phyloP scores from a whole-genome alignment of 2,888 invertebrate genomes.

The Diarsia brunnea region DNA sequence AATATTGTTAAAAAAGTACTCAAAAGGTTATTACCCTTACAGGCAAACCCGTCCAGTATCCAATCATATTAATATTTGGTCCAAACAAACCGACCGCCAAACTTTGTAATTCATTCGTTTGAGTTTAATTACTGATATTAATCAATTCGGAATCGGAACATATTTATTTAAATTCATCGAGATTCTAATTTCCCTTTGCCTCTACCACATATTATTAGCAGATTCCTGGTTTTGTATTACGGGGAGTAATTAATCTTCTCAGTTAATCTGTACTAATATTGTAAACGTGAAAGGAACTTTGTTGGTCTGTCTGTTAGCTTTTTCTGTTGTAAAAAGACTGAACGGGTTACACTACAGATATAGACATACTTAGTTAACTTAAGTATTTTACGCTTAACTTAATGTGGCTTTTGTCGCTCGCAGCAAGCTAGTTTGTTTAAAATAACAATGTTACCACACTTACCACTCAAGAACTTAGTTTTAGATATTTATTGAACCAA shows the following conservation, averaged over 20 bases:
- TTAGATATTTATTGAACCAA: not conserved
- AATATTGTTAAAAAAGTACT: not conserved
- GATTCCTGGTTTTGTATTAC: constrained; percentile 20
- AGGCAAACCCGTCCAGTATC: constrained; percentile 5
- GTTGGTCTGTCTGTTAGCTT: not conserved
- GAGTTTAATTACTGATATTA: constrained; percentile 57
- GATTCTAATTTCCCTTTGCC: constrained; percentile 36
- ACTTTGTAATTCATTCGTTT: constrained; percentile 54
- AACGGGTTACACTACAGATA: not conserved
- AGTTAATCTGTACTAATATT: constrained; percentile 21
- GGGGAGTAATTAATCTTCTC: constrained; percentile 47
- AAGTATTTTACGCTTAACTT: no score
- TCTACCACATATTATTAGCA: constrained; percentile 18
- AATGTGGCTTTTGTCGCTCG: no score
- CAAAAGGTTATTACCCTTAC: not conserved
- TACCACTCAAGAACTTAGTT: not conserved
- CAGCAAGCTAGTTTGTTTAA: no score
- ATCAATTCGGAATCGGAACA: constrained; percentile 53
- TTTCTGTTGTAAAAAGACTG: not conserved
- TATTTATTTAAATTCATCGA: constrained; percentile 48
- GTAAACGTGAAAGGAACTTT: not conserved
- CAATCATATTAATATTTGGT: constrained; percentile 39
- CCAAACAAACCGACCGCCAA: constrained; percentile 33
- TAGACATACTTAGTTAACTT: no score
- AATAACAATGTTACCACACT: not conserved